Evolutionary conservation across 2,113 vertebrate genomes (phyloP).

Genomic region (Polyodon spathula): DNA sequence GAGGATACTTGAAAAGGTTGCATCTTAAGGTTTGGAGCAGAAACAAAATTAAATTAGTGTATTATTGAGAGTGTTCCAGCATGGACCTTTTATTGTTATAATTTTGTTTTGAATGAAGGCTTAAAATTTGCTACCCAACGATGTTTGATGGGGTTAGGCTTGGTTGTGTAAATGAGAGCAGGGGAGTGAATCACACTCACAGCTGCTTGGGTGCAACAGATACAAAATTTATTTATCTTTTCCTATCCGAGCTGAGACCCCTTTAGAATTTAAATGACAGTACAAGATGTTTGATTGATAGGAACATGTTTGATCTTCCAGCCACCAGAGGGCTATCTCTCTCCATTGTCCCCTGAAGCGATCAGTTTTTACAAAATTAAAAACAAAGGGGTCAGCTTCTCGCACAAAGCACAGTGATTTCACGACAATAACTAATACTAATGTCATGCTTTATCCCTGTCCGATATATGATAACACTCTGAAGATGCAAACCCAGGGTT

Average conservation of each 20-base stretch:
- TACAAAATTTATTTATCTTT: not conserved
- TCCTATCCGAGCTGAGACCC: conserved; percentile 16
- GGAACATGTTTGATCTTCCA: conserved; percentile 37
- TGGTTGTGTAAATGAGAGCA: not conserved
- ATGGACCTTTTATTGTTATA: no score
- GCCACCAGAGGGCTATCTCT: conserved; percentile 37
- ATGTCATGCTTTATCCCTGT: conserved; percentile 8
- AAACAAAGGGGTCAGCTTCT: conserved; percentile 47
- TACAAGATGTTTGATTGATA: conserved; percentile 37
- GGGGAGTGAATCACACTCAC: not conserved
- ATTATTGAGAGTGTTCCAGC: no score
- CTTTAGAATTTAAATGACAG: conserved; percentile 9
- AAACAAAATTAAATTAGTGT: no score
- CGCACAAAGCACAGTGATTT: conserved; percentile 37
- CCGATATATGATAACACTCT: conserved; percentile 18
- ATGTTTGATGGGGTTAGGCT: not conserved
- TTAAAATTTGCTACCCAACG: no score
- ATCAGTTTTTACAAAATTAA: conserved; percentile 50
- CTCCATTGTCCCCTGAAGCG: conserved; percentile 42
- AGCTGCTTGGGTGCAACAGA: conserved; percentile 14
- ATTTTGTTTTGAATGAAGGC: no score
- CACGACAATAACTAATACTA: conserved; percentile 29
- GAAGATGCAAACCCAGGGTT: conserved; percentile 5
- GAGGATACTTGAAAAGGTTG: no score
- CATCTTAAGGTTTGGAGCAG: no score